Evolutionary conservation across 1,140 invertebrate genomes (phyloP), one percentile per base, ranked within the genome.

Genomic region (Penaeus japonicus): DNA sequence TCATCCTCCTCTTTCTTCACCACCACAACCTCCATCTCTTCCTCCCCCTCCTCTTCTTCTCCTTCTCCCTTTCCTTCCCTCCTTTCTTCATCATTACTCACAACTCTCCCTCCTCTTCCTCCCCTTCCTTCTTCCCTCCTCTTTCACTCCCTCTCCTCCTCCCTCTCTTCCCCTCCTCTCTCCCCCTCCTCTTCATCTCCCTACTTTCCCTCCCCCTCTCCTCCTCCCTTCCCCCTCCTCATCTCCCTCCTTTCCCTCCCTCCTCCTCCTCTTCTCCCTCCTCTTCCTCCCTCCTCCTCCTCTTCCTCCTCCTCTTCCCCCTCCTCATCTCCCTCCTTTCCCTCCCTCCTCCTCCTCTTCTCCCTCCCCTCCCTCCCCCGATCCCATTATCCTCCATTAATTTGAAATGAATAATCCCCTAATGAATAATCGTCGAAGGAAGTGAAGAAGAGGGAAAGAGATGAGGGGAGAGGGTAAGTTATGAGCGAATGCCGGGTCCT

Each of bases 341-440:
- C 35, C 20, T 22, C 27, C 7, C 39, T 54, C 27, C 73, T 30
- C 53, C 54, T 12, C 70, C 84, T 17, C 55, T 54, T 4, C 39
- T 4, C 5, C 55, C 18, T 22, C 5, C 4, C 24, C 27, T 12
- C n/a, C 24, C 82, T 18, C 39, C 82, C 30, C 39, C 20, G 30
- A 59, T 39, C 81, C 35, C 39, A 24, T 62, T 57, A 15, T 73
- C 47, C 24, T 54, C 73, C 53, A 54, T 75, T 85, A 78, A 85
- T 75, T 39, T 70, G 55, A 85, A 78, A 59, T 78, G 78, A 85
- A 85, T 73, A 75, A 75, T 75, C 53, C 75, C 30, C 4, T 59
- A 30, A 22, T 30, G 32, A 55, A 32, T 79, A 47, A 78, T 32
- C 24, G 70, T 18, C 70, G 24, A 62, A 35, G n/a, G 18, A 27